These are phyloP conservation scores for Xyrauchen texanus DNA, from an alignment of 2,113 vertebrate species.

Conservation along the genomic window DNA sequence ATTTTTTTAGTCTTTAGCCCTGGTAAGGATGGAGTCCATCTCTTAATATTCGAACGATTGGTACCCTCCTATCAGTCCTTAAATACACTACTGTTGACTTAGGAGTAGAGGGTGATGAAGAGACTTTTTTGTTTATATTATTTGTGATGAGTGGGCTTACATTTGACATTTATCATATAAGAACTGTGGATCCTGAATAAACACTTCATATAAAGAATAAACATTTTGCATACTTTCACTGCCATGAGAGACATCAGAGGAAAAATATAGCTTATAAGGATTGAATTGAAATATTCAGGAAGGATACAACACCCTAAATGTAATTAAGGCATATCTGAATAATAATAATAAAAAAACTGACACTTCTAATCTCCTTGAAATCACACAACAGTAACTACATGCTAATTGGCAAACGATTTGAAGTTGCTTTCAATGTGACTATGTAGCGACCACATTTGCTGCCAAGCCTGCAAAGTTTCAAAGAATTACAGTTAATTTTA, in stretches of 20 bases:
- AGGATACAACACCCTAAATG: neutral
- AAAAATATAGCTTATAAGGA: neutral
- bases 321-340: neutral
- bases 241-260: neutral
- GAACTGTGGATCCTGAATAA: conserved; percentile 15
- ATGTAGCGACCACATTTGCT: conserved; percentile 9
- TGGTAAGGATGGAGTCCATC: neutral
- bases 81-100: conserved; percentile 14
- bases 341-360: neutral
- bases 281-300: neutral
- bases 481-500: neutral
- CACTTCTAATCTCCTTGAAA: conserved; percentile 11
- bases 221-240: conserved; percentile 14
- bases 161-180: conserved; percentile 26
- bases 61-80: neutral
- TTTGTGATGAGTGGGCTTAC: neutral
- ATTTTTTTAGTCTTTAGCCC: no score
- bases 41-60: neutral
- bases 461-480: neutral
- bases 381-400: neutral
- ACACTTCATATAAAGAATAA: conserved; percentile 18
- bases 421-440: neutral
- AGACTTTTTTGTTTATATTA: conserved; percentile 1
- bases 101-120: conserved; percentile 1
- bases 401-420: neutral